These are phyloP conservation scores for Ariolimax columbianus DNA, from an alignment of 2,888 invertebrate species.

Conservation along the genomic window DNA sequence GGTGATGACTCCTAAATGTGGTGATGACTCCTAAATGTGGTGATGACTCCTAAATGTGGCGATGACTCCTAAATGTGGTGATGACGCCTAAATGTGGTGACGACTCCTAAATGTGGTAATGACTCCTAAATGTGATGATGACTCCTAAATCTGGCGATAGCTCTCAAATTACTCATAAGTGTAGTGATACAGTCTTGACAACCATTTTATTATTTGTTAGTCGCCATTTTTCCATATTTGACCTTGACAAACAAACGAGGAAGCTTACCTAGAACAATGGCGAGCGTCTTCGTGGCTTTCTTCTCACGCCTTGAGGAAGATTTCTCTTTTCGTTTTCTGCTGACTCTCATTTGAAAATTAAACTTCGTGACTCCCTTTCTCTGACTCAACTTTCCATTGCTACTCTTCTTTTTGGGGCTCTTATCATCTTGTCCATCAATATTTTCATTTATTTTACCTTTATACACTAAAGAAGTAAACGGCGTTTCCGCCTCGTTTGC, in stretches of 20 bases:
- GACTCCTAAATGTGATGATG: too few relatives aligned
- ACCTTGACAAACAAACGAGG: not conserved
- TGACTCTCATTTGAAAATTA: conserved; percentile 82
- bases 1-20: too few relatives aligned
- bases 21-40: too few relatives aligned
- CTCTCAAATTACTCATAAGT: too few relatives aligned
- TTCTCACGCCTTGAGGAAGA: conserved; percentile 84
- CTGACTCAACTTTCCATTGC: conserved; percentile 46
- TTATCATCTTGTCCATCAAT: conserved; percentile 3
- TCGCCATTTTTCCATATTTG: too few relatives aligned
- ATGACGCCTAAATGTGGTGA: too few relatives aligned
- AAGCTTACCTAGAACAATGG: conserved; percentile 95
- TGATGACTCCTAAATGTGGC: too few relatives aligned
- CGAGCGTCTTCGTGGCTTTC: conserved; percentile 98
- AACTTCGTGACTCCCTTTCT: conserved; percentile 76
- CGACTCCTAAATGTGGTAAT: too few relatives aligned
- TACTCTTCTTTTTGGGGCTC: conserved; percentile 32
- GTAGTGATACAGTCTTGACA: too few relatives aligned
- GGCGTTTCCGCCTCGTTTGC: conserved; percentile 64
- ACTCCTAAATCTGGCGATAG: too few relatives aligned
- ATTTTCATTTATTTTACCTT: not conserved
- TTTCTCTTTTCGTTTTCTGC: conserved; percentile 85
- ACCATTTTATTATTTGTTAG: too few relatives aligned
- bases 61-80: too few relatives aligned
- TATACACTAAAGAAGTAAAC: conserved; percentile 55